Conservation (phyloP, 2,888 invertebrate species). For the Gerris lacustris region DNA sequence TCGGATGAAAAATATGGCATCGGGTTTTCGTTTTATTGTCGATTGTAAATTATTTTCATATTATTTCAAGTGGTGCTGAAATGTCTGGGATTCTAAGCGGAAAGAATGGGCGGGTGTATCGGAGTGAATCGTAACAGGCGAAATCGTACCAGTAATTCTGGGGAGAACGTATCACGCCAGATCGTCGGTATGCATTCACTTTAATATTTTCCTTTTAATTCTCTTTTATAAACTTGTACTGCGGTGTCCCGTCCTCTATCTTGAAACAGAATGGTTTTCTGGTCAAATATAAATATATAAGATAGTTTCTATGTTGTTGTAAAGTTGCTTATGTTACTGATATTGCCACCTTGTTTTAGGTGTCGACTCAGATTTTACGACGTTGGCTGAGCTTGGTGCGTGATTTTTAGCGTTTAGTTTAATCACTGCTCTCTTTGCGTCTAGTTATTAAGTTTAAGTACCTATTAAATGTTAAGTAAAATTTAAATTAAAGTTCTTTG, state of each 20-base stretch:
- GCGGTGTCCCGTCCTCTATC: background rate
- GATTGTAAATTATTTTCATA: background rate
- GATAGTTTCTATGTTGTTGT: too few relatives aligned
- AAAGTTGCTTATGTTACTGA: too few relatives aligned
- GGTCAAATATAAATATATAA: too few relatives aligned
- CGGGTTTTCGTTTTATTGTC: background rate
- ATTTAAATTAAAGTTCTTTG: too few relatives aligned
- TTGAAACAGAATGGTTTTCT: too few relatives aligned
- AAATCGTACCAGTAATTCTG: conserved; percentile 67
- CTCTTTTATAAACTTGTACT: conserved; percentile 7
- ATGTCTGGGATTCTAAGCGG: conserved; percentile 26
- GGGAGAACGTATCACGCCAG: conserved; percentile 67
- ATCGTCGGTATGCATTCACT: conserved; percentile 52
- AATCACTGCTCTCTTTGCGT: too few relatives aligned
- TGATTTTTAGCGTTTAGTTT: too few relatives aligned
- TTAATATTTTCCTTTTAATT: conserved; percentile 9
- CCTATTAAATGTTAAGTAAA: too few relatives aligned
- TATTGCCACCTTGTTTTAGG: too few relatives aligned
- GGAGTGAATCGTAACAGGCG: conserved; percentile 70
- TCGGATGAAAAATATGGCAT: conserved; percentile 6
- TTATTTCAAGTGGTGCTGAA: conserved; percentile 21
- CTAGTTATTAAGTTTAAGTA: too few relatives aligned
- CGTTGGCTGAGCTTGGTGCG: too few relatives aligned
- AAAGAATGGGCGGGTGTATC: conserved; percentile 78
- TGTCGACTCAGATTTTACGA: too few relatives aligned